Evolutionary conservation across 2,888 invertebrate species (phyloP), one percentile per base, ranked within the genome.

Genomic region (Drosophila subsilvestris): DNA sequence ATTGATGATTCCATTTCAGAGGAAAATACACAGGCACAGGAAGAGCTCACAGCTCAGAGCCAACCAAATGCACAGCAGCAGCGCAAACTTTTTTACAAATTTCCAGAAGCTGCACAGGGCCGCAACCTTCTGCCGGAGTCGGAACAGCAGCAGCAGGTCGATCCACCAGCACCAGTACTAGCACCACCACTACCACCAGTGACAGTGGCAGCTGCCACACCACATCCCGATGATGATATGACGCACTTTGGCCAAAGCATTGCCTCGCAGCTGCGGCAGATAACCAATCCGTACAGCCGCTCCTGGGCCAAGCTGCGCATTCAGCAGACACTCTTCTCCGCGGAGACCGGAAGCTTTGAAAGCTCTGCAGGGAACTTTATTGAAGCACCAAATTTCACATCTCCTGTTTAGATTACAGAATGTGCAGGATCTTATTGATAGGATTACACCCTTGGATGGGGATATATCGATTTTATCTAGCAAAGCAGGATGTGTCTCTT

Each of bases 281-380:
- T 90, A 27, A 61, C 81, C 10, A 90, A 90, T 66, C 42, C 83
- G 0, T 90, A 90, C 78, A 81, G 89, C 1, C 81, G 90, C 2
- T 88, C 90, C 1, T 78, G 90, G 18, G 90, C 90, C 10, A 90
- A 90, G 72, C 74, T 90, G 10, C 90, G 90, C 68, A 90, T 90
- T 32, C 90, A 90, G 63, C 89, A 90, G 70, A 90, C 90, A 3
- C 76, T 90, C 18, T 90, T 90, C 44, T 88, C 90, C 71, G 90
- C 90, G 0, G 90, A 90, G 66, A 90, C 90, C 3, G 90, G 90
- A 0, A 88, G 80, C 27, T 85, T 84, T 17, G 62, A 83, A 29
- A 85, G 61, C 53, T 27, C 44, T 12, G 27, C 18, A 14, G 14
- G 14, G 2, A 37, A 37, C 37, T 7, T 37, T 5, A 14, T 12